phyloP scores from a whole-genome alignment of 2,113 vertebrate species.

The Melanerpes aurifrons region DNA sequence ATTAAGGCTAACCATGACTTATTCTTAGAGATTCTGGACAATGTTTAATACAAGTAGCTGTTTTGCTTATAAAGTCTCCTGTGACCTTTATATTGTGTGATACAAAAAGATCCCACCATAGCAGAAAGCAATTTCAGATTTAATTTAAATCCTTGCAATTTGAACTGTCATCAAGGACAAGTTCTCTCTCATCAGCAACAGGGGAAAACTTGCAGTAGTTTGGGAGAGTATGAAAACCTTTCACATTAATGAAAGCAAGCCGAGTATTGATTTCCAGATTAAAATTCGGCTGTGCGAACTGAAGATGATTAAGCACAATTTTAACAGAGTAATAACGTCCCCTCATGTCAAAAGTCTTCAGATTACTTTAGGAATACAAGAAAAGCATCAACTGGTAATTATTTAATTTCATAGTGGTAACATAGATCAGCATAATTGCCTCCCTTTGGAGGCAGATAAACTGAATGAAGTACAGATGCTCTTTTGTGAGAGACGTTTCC shows the following conservation, averaged over 20 bases:
- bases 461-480: neutral
- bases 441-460: neutral
- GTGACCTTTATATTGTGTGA: neutral
- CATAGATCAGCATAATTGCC: neutral
- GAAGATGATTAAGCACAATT: neutral
- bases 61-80: neutral
- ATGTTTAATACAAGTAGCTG: neutral
- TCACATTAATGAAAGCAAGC: conserved; percentile 19
- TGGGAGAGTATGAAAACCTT: conserved; percentile 5
- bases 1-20: neutral
- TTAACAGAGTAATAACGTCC: neutral
- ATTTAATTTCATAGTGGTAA: neutral
- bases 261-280: conserved; percentile 26
- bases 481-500: neutral
- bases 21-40: neutral
- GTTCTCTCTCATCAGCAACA: neutral
- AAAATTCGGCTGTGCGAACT: conserved; percentile 12
- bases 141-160: conserved; percentile 32
- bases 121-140: conserved; percentile 17
- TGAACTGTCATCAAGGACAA: neutral
- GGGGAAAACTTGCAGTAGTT: neutral
- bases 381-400: neutral
- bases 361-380: neutral
- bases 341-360: neutral
- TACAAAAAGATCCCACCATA: neutral